Evolutionary conservation across 2,797 vertebrate species (phyloP).

Genomic region (Tenualosa ilisha): DNA sequence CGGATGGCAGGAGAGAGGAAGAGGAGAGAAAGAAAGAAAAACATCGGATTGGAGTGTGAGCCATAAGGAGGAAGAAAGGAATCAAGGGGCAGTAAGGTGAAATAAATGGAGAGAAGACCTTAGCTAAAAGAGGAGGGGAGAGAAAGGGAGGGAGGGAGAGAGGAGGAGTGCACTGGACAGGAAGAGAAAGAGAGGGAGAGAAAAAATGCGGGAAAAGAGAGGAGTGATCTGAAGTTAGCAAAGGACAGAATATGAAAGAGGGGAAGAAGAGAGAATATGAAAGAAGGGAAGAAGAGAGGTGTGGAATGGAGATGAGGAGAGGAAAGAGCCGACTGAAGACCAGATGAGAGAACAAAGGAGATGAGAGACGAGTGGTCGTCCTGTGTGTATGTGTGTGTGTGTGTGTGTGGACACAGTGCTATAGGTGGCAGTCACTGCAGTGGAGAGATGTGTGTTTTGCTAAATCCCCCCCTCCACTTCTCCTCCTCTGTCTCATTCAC

Average conservation of each 20-base stretch:
- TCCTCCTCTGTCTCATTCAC: slow-evolving; percentile 32
- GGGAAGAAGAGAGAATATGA: neutral
- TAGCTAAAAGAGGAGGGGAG: neutral
- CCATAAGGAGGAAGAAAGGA: neutral
- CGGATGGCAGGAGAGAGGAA: neutral
- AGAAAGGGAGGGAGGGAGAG: neutral
- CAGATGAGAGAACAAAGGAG: neutral
- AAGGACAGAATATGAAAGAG: neutral
- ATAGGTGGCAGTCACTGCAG: neutral
- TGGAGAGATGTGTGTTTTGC: neutral
- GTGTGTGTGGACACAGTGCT: neutral
- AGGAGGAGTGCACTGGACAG: neutral
- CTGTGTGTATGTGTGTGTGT: neutral
- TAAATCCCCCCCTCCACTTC: neutral
- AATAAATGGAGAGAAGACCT: neutral
- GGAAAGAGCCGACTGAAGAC: neutral
- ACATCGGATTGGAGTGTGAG: neutral
- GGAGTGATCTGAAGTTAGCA: neutral
- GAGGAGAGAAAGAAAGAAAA: neutral
- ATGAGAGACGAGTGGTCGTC: neutral
- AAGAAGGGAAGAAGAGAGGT: neutral
- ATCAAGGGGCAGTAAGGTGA: neutral
- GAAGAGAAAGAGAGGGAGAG: neutral
- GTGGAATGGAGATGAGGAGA: neutral
- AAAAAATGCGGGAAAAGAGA: neutral